phyloP scores from a whole-genome alignment of 2,797 vertebrate species.

The Neomorphus geoffroyi region DNA sequence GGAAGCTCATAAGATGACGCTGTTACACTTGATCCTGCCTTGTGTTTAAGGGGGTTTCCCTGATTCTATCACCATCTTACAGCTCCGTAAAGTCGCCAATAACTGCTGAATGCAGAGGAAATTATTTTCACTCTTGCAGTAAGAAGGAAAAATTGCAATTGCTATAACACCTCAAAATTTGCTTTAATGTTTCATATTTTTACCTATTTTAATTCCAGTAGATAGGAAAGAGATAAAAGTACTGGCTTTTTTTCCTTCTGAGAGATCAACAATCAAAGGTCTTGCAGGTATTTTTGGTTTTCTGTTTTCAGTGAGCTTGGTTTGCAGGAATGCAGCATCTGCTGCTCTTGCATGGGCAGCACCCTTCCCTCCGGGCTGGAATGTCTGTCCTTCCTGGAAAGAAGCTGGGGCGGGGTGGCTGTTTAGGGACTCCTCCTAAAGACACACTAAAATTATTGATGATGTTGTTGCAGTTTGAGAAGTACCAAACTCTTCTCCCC shows the following conservation, averaged over 20 bases:
- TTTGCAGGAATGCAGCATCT: slow-evolving; percentile 39
- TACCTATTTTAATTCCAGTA: background rate
- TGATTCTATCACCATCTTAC: background rate
- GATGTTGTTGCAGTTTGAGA: background rate
- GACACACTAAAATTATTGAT: background rate
- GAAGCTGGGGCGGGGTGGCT: background rate
- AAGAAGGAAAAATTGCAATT: background rate
- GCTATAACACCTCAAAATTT: background rate
- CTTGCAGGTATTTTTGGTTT: background rate
- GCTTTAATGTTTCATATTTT: background rate
- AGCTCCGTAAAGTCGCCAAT: background rate
- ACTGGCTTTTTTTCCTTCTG: background rate
- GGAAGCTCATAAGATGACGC: background rate
- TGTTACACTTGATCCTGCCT: background rate
- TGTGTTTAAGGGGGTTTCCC: background rate
- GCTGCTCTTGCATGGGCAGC: slow-evolving; percentile 9
- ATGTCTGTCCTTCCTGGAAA: background rate
- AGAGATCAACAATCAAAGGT: background rate
- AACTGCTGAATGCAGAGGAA: background rate
- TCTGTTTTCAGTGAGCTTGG: slow-evolving; percentile 14
- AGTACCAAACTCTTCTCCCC: background rate
- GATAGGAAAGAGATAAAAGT: background rate
- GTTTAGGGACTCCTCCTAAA: background rate
- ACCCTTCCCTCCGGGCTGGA: background rate
- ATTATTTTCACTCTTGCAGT: background rate